Evolutionary conservation across 2,888 invertebrate species (phyloP), one percentile per base, ranked within the genome.

Genomic region (Halocaridina rubra): DNA sequence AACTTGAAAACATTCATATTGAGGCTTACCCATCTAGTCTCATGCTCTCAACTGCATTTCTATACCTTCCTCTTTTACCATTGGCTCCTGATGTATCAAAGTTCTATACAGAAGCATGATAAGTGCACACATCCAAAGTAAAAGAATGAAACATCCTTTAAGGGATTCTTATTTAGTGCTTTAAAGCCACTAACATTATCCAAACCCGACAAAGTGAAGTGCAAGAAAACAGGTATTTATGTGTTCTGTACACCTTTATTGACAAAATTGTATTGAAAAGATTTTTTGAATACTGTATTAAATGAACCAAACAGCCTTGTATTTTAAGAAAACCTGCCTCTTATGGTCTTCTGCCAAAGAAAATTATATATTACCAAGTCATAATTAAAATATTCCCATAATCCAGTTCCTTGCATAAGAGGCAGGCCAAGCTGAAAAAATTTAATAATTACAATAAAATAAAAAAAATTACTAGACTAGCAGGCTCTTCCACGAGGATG

Each of bases 221-320:
- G 82, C 72, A 71, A 33, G 33, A 46, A 82, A 77, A 71, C 46
- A 78, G 78, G 78, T 72, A 72, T 72, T 59, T 27, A 16, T 39
- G 61, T 80, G 80, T 80, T 84, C 84, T 84, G 84, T 84, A 84
- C 84, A 84, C 77, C 84, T 84, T 84, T 84, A 84, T 84, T 84
- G 84, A 84, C 84, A 84, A 84, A 84, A 84, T 79, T 84, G 76
- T 84, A 71, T 71, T 84, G 84, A 84, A 84, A 84, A 84, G 74
- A 84, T 53, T 72, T 82, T 84, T 84, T 72, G 84, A 84, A 84
- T 84, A 84, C 84, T 84, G 79, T 78, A 84, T 59, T 72, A 72
- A 74, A 84, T 80, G 32, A 84, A 84, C 79, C 77, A 84, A 84
- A 84, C 80, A 77, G 79, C 74, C 81, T 76, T 76, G 82, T 77